phyloP scores from a whole-genome alignment of 2,113 vertebrate species.

The Oophaga pumilio region DNA sequence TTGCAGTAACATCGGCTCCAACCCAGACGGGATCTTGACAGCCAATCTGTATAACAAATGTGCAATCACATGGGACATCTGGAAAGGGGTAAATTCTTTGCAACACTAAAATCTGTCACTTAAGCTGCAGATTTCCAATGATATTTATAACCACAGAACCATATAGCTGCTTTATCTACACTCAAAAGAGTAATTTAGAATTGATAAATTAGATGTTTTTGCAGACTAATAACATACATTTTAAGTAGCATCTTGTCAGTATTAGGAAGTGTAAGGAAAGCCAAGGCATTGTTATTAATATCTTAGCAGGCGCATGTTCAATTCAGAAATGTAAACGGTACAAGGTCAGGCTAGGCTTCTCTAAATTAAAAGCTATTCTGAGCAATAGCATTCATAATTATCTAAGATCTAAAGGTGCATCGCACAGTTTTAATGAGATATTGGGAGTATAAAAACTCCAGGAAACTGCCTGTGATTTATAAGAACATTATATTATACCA shows the following conservation, averaged over 20 bases:
- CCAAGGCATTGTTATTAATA: slow-evolving; percentile 98
- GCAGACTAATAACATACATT: slow-evolving; percentile 99
- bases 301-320: slow-evolving; percentile 94
- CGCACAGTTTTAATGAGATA: slow-evolving; percentile 99
- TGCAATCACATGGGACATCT: neutral
- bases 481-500: slow-evolving; percentile 90
- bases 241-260: slow-evolving; percentile 89
- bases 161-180: slow-evolving; percentile 82
- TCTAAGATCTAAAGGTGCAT: slow-evolving; percentile 99
- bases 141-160: neutral
- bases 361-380: slow-evolving; percentile 99
- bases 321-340: slow-evolving; percentile 90
- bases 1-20: too few species aligned
- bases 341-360: slow-evolving; percentile 98
- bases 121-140: neutral
- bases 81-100: neutral
- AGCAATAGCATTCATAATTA: slow-evolving; percentile 98
- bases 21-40: too few species aligned
- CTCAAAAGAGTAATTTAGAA: slow-evolving; percentile 98
- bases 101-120: neutral
- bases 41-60: too few species aligned
- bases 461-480: slow-evolving; percentile 96
- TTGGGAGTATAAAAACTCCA: slow-evolving; percentile 99
- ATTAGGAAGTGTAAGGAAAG: slow-evolving; percentile 86
- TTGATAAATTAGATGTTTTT: slow-evolving; percentile 92